Conservation (phyloP, 2,888 invertebrate species). For the Polylopha cassiicola region DNA sequence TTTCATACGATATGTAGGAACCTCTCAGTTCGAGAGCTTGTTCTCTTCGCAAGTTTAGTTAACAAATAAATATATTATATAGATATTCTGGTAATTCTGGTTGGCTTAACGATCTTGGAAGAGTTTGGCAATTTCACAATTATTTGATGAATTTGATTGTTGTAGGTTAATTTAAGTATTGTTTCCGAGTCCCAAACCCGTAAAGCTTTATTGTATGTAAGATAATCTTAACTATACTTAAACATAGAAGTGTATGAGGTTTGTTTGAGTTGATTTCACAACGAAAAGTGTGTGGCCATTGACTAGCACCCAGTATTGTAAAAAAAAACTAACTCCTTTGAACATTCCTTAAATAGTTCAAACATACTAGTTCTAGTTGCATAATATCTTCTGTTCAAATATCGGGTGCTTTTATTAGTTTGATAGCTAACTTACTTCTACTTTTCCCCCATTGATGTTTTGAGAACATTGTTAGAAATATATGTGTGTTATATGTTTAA, state of each 20-base stretch:
- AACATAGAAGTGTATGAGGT: conserved; percentile 13
- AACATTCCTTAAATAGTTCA: conserved; percentile 12
- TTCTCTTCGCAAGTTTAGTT: too few relatives aligned
- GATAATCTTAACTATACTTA: conserved; percentile 7
- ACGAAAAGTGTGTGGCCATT: conserved; percentile 6
- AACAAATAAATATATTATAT: too few relatives aligned
- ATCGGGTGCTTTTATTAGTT: conserved; percentile 4
- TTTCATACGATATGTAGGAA: too few relatives aligned
- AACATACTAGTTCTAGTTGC: neutral
- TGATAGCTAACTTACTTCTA: too few relatives aligned
- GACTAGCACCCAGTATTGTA: conserved; percentile 2
- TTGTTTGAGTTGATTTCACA: conserved; percentile 13
- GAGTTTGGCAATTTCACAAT: conserved; percentile 9
- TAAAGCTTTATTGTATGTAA: conserved; percentile 36
- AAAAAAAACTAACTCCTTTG: conserved; percentile 4
- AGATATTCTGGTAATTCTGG: too few relatives aligned
- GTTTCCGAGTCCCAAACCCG: conserved; percentile 25
- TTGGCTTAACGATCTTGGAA: conserved; percentile 5
- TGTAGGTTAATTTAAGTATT: conserved; percentile 19
- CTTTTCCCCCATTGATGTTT: too few relatives aligned
- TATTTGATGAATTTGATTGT: conserved; percentile 19
- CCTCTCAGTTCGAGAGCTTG: too few relatives aligned
- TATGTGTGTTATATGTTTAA: conserved; percentile 4
- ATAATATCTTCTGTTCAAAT: neutral
- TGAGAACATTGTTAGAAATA: neutral